Conservation (phyloP, 2,113 vertebrate genomes). For the Rhinolophus sinicus region DNA sequence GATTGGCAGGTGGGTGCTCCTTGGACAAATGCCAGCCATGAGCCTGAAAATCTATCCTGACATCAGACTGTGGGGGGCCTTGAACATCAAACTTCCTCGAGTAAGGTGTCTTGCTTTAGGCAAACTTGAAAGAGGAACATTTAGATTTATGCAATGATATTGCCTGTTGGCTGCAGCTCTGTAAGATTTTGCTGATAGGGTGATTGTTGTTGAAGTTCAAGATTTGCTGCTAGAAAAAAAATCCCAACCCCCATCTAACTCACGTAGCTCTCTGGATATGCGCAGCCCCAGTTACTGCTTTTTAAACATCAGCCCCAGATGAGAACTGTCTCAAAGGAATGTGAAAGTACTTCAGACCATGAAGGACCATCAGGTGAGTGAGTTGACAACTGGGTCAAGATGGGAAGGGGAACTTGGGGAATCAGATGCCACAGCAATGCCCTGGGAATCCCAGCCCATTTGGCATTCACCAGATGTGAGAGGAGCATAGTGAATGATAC, state of each 20-base stretch:
- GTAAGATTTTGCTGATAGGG: conserved; percentile 14
- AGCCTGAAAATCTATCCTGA: background rate
- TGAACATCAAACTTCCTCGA: background rate
- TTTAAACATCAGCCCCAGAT: background rate
- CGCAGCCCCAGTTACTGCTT: background rate
- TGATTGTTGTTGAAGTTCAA: background rate
- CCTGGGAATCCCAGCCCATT: conserved; percentile 37
- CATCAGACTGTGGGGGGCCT: background rate
- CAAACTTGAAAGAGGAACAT: conserved; percentile 34
- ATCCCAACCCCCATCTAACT: background rate
- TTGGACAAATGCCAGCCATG: background rate
- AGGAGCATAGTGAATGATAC: conserved; percentile 65
- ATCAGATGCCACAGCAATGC: background rate
- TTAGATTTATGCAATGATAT: conserved; percentile 55
- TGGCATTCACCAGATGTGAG: conserved; percentile 27
- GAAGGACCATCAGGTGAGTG: background rate
- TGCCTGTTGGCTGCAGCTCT: background rate
- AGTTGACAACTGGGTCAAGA: background rate
- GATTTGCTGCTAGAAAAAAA: background rate
- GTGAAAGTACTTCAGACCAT: background rate
- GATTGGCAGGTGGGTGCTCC: background rate
- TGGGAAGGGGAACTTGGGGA: background rate
- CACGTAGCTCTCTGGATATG: background rate
- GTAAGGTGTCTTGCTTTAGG: conserved; percentile 18
- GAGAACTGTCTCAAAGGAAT: background rate